Conservation (phyloP, 2,888 invertebrate genomes). For the Psylliodes chrysocephalus region DNA sequence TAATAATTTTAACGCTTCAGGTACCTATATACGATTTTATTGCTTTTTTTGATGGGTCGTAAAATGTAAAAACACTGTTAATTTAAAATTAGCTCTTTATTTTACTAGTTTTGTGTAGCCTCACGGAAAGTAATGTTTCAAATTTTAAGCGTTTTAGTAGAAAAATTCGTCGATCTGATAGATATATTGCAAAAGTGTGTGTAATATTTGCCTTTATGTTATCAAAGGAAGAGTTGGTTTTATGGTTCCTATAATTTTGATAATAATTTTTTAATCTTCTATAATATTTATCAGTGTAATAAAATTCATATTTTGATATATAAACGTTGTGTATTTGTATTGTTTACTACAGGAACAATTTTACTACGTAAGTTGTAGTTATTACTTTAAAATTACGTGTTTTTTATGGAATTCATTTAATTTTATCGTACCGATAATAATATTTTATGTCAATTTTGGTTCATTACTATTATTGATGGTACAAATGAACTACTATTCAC, state of each 20-base stretch:
- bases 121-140: neutral
- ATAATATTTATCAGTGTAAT: neutral
- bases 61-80: conserved; percentile 37
- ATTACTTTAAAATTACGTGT: no score
- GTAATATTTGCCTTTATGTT: neutral
- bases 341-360: no score
- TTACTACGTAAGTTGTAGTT: no score
- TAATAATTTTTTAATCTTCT: neutral
- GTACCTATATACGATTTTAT: conserved; percentile 29
- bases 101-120: conserved; percentile 32
- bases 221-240: neutral
- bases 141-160: neutral
- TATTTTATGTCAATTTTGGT: no score
- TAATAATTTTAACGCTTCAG: conserved; percentile 4
- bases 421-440: no score
- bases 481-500: no score
- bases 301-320: neutral
- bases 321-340: no score
- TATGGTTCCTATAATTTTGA: neutral
- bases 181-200: no score
- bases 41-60: conserved; percentile 37
- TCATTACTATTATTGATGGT: no score
- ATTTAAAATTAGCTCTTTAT: conserved; percentile 40
- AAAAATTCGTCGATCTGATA: neutral
- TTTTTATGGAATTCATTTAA: no score